phyloP scores from a whole-genome alignment of 2,888 invertebrate genomes.

The Orthosia cruda region DNA sequence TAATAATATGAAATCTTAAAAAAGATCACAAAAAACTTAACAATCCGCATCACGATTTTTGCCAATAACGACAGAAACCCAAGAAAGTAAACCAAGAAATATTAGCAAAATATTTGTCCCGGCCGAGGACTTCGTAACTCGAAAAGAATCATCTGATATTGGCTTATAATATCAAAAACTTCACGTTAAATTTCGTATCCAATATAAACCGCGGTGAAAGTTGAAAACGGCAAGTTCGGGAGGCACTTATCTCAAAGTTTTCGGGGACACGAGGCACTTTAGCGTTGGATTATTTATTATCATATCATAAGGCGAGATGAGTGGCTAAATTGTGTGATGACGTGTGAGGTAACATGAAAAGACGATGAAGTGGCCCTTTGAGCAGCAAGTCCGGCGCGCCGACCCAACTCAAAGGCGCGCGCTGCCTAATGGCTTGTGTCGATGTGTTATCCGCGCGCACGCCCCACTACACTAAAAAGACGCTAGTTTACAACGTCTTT shows the following conservation, averaged over 20 bases:
- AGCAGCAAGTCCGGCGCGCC: slow-evolving; percentile 75
- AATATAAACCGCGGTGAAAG: slow-evolving; percentile 81
- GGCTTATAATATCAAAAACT: slow-evolving; percentile 79
- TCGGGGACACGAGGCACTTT: slow-evolving; percentile 74
- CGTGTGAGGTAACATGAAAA: slow-evolving; percentile 82
- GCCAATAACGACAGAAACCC: slow-evolving; percentile 30
- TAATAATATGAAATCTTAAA: background rate
- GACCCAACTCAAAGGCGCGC: slow-evolving; percentile 84
- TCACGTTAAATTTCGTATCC: slow-evolving; percentile 82
- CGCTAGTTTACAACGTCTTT: slow-evolving; percentile 63
- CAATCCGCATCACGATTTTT: slow-evolving; percentile 45
- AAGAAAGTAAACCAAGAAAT: slow-evolving; percentile 55
- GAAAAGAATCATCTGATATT: slow-evolving; percentile 75
- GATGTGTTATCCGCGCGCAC: slow-evolving; percentile 78
- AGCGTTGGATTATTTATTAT: slow-evolving; percentile 77
- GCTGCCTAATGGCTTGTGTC: slow-evolving; percentile 83
- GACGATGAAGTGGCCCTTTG: slow-evolving; percentile 84
- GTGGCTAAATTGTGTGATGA: slow-evolving; percentile 80
- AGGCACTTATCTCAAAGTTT: slow-evolving; percentile 78
- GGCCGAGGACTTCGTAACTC: slow-evolving; percentile 59
- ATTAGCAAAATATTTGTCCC: slow-evolving; percentile 66
- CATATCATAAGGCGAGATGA: slow-evolving; percentile 70
- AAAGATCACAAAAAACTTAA: slow-evolving; percentile 17
- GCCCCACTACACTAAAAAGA: slow-evolving; percentile 70
- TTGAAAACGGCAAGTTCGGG: slow-evolving; percentile 72